Evolutionary conservation across 1,140 invertebrate genomes (phyloP).

Genomic region (Drosophila equinoxialis): DNA sequence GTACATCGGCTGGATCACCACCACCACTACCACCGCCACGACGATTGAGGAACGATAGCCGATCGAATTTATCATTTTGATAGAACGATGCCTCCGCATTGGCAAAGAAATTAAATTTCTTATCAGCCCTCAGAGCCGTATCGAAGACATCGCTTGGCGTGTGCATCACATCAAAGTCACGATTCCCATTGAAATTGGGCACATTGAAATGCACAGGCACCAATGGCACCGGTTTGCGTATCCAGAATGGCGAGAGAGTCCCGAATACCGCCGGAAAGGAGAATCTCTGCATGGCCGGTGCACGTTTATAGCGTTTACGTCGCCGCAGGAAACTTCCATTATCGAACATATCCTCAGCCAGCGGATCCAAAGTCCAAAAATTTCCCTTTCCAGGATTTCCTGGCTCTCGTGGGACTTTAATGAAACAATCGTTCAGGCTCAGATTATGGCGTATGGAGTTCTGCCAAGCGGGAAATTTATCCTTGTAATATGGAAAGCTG

Average conservation of each 20-base stretch:
- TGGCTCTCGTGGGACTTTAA: slow-evolving; percentile 98
- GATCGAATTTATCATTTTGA: slow-evolving; percentile 75
- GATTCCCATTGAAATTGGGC: slow-evolving; percentile 71
- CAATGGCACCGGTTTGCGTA: slow-evolving; percentile 84
- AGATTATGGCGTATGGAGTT: slow-evolving; percentile 99
- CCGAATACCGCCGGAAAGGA: slow-evolving; percentile 83
- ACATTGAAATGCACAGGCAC: slow-evolving; percentile 83
- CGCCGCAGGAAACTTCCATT: slow-evolving; percentile 98
- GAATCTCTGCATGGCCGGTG: slow-evolving; percentile 84
- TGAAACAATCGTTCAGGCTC: slow-evolving; percentile 99
- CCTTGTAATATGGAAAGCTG: slow-evolving; percentile 96
- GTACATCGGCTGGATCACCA: slow-evolving; percentile 36
- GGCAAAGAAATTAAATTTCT: slow-evolving; percentile 82
- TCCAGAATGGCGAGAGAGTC: slow-evolving; percentile 83
- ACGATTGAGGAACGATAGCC: slow-evolving; percentile 63
- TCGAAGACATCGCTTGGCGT: slow-evolving; percentile 73
- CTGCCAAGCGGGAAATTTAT: slow-evolving; percentile 98
- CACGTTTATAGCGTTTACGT: slow-evolving; percentile 97
- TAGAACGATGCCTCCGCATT: slow-evolving; percentile 74
- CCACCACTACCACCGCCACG: slow-evolving; percentile 24
- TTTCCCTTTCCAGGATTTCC: slow-evolving; percentile 99
- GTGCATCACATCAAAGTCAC: slow-evolving; percentile 79
- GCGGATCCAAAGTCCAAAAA: slow-evolving; percentile 99
- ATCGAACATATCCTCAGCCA: slow-evolving; percentile 99
- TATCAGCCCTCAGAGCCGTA: slow-evolving; percentile 64